phyloP scores from a whole-genome alignment of 2,113 vertebrate genomes.

The Semnornis frantzii region DNA sequence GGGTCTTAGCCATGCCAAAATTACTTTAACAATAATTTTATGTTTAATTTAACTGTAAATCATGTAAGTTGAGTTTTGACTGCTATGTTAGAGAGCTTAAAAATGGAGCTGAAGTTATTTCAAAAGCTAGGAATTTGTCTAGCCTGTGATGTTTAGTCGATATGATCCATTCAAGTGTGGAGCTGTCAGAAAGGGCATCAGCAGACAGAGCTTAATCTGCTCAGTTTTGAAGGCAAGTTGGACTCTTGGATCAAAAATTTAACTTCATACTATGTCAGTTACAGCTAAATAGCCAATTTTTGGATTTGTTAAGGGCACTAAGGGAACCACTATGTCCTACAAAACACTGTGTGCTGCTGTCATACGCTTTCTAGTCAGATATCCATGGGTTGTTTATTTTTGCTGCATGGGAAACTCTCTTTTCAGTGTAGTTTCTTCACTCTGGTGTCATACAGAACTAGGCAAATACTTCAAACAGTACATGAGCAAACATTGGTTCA shows the following conservation, averaged over 20 bases:
- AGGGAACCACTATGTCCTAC: conserved; percentile 23
- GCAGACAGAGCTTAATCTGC: conserved; percentile 38
- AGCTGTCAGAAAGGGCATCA: conserved; percentile 37
- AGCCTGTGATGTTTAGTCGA: conserved; percentile 66
- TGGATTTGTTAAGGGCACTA: conserved; percentile 61
- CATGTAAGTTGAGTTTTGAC: conserved; percentile 71
- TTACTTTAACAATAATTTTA: conserved; percentile 70
- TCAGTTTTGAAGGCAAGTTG: conserved; percentile 42
- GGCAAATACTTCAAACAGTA: conserved; percentile 11
- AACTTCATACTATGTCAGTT: neutral
- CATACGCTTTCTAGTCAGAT: neutral
- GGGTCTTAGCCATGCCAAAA: conserved; percentile 35
- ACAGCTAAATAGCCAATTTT: conserved; percentile 52
- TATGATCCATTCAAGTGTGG: conserved; percentile 65
- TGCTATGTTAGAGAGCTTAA: conserved; percentile 65
- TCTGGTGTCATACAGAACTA: neutral
- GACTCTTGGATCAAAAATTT: neutral
- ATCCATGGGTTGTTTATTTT: neutral
- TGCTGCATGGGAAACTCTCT: neutral
- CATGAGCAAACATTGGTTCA: neutral
- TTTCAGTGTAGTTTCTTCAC: neutral
- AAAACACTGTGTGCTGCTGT: conserved; percentile 18
- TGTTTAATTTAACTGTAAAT: conserved; percentile 76
- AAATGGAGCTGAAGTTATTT: conserved; percentile 61
- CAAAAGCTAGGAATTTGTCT: conserved; percentile 58